A percentile compares a stretch with the other conserved stretches of the same genome.
These are phyloP conservation scores for Oreochromis aureus DNA, from an alignment of 2,113 vertebrate species.

Conservation along the genomic window DNA sequence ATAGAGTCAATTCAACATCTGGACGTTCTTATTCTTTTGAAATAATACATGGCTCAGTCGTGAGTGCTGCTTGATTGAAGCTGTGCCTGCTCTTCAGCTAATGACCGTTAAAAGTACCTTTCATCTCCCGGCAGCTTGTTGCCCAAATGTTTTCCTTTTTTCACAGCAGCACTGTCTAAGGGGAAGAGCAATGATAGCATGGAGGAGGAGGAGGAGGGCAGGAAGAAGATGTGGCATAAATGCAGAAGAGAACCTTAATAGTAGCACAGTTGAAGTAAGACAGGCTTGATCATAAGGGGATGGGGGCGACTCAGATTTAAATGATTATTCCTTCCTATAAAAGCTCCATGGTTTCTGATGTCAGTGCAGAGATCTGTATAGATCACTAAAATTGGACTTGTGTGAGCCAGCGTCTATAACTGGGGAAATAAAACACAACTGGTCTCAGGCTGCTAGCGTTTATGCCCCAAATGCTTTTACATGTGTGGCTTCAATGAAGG, in stretches of 20 bases:
- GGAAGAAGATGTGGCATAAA: not conserved
- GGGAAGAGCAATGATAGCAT: not conserved
- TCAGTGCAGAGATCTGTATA: not conserved
- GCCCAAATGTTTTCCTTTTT: not conserved
- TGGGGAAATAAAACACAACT: not conserved
- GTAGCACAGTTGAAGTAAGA: not conserved
- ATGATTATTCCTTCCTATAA: not conserved
- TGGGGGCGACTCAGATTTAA: not conserved
- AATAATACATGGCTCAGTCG: constrained; percentile 9
- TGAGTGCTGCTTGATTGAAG: constrained; percentile 40
- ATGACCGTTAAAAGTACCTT: constrained; percentile 47
- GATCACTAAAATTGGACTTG: not conserved
- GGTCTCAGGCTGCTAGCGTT: not conserved
- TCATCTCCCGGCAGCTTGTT: constrained; percentile 14
- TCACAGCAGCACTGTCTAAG: not conserved
- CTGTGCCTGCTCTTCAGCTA: constrained; percentile 31
- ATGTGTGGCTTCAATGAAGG: not conserved
- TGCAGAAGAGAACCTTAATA: not conserved
- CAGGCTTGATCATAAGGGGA: not conserved
- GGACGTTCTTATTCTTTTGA: not conserved
- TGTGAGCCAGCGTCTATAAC: not conserved
- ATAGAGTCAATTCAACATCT: not conserved
- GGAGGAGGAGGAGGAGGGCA: not conserved
- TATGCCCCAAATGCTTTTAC: not conserved
- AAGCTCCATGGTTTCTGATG: not conserved